A percentile compares a stretch with the other conserved stretches of the same genome.
These are phyloP conservation scores for Erythrocebus patas DNA, from an alignment of 2,113 vertebrate species.

Conservation along the genomic window DNA sequence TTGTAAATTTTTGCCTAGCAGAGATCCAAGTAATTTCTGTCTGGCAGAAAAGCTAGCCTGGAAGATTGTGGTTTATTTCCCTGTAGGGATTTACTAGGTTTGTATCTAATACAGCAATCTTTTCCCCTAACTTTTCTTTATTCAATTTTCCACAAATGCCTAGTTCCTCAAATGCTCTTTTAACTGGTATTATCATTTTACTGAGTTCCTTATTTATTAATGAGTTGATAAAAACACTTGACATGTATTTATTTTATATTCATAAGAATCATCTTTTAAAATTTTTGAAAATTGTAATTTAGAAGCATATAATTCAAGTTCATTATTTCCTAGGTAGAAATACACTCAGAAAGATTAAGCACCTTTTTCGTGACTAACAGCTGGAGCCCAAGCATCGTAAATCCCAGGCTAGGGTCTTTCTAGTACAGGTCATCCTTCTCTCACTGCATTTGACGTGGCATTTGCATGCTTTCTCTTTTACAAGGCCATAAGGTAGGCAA, in stretches of 20 bases:
- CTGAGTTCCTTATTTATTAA: neutral
- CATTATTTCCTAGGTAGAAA: neutral
- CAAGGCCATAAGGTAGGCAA: neutral
- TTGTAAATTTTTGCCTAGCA: neutral
- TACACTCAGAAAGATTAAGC: neutral
- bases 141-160: neutral
- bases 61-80: neutral
- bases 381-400: neutral
- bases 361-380: neutral
- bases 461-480: neutral
- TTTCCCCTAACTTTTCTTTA: neutral
- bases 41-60: neutral
- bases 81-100: neutral
- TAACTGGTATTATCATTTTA: neutral
- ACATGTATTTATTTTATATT: neutral
- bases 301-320: neutral
- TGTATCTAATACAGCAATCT: neutral
- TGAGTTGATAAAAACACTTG: neutral
- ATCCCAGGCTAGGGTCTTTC: neutral
- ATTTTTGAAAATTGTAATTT: neutral
- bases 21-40: neutral
- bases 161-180: neutral
- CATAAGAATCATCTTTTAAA: neutral
- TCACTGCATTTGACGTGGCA: neutral
- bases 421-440: neutral